Evolutionary conservation across 2,888 invertebrate species (phyloP).

Genomic region (Diarsia brunnea): DNA sequence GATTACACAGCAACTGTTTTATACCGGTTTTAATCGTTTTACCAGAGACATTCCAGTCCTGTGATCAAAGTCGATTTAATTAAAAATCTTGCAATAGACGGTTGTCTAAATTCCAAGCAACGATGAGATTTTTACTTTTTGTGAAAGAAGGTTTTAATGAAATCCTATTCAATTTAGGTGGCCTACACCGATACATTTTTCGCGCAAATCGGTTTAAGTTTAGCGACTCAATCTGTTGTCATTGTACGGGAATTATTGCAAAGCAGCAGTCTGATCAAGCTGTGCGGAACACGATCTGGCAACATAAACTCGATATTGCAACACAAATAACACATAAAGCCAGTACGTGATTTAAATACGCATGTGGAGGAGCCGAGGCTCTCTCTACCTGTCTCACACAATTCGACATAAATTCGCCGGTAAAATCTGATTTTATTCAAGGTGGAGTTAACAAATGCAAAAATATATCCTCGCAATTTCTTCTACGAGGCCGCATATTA

Average conservation of each 20-base stretch:
- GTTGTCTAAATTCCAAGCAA: conserved; percentile 87
- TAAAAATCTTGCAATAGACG: conserved; percentile 87
- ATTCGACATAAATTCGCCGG: conserved; percentile 73
- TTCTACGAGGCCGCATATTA: conserved; percentile 85
- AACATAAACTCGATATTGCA: conserved; percentile 53
- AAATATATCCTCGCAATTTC: conserved; percentile 85
- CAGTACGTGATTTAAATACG: conserved; percentile 60
- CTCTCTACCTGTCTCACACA: conserved; percentile 69
- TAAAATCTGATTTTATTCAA: conserved; percentile 81
- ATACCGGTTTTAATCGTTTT: conserved; percentile 85
- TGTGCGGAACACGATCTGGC: not conserved
- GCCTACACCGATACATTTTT: conserved; percentile 58
- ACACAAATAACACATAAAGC: conserved; percentile 55
- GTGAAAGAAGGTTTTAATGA: conserved; percentile 81
- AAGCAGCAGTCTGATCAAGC: conserved; percentile 2
- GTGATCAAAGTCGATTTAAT: conserved; percentile 89
- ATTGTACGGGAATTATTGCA: not conserved
- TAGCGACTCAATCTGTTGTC: conserved; percentile 4
- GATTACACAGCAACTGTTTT: conserved; percentile 80
- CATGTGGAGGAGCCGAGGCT: conserved; percentile 53
- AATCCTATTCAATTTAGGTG: conserved; percentile 80
- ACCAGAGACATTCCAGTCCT: conserved; percentile 85
- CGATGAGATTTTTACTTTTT: conserved; percentile 79
- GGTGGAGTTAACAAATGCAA: conserved; percentile 82
- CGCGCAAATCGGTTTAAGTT: conserved; percentile 34